A percentile compares a stretch with the other conserved stretches of the same genome.
Conservation (phyloP, 1,140 invertebrate species). For the Drosophila carrolli region DNA sequence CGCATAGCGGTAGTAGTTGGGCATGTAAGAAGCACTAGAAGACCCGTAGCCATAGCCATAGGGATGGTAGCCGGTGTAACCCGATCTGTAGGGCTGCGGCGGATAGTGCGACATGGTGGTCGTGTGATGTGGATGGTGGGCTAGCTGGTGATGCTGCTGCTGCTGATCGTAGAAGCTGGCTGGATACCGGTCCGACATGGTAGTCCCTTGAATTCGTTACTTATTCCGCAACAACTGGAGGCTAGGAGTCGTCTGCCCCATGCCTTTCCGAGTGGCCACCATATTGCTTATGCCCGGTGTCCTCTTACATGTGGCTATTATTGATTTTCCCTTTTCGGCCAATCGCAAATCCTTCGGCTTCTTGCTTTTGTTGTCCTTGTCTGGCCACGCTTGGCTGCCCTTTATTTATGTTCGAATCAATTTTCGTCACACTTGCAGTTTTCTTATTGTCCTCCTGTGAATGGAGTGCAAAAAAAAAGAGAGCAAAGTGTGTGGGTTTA, state of each 20-base stretch:
- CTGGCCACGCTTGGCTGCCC: constrained; percentile 42
- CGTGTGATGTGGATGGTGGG: constrained; percentile 28
- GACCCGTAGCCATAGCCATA: constrained; percentile 63
- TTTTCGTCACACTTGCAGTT: constrained; percentile 64
- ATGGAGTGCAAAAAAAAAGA: constrained; percentile 19
- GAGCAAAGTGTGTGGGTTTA: constrained; percentile 29
- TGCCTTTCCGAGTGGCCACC: constrained; percentile 33
- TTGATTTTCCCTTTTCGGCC: constrained; percentile 61
- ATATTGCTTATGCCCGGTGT: constrained; percentile 61
- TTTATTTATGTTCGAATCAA: constrained; percentile 57
- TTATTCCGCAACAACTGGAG: constrained; percentile 31
- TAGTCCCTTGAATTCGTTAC: constrained; percentile 2
- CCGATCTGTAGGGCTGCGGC: constrained; percentile 50
- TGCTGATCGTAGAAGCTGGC: constrained; percentile 73
- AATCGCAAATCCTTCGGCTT: constrained; percentile 52
- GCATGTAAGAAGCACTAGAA: constrained; percentile 48
- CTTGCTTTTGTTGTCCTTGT: constrained; percentile 44
- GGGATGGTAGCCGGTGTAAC: constrained; percentile 56
- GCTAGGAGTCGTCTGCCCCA: constrained; percentile 50
- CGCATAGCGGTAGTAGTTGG: constrained; percentile 73
- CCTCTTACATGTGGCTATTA: constrained; percentile 71
- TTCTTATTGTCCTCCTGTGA: constrained; percentile 50
- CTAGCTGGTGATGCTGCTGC: constrained; percentile 22
- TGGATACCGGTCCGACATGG: constrained; percentile 70
- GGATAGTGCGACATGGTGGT: constrained; percentile 64